Conservation (phyloP, 2,113 vertebrate genomes). For the Labrus mixtus region DNA sequence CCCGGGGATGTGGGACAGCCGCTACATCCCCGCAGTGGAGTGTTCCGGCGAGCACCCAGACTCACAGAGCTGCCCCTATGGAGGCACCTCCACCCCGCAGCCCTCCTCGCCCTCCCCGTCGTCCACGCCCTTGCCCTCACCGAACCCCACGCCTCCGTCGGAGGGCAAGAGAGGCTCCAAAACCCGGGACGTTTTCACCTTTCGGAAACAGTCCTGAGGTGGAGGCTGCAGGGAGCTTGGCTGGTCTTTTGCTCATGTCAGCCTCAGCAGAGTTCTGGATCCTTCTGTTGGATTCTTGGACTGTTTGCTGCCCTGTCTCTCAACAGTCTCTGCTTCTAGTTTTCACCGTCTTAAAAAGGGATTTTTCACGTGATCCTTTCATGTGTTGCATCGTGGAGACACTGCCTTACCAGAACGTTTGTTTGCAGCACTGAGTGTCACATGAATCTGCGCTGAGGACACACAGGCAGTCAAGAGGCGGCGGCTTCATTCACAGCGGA, state of each 20-base stretch:
- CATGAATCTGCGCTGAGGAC: constrained; percentile 31
- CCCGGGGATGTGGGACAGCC: constrained; percentile 98
- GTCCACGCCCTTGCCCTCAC: constrained; percentile 57
- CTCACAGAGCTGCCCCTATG: constrained; percentile 92
- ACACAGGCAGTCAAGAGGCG: constrained; percentile 33
- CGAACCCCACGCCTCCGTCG: constrained; percentile 69
- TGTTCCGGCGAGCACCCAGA: constrained; percentile 92
- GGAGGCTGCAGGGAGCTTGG: constrained; percentile 11
- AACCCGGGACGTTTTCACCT: constrained; percentile 89
- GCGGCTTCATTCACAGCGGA: constrained; percentile 51
- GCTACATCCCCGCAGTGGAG: constrained; percentile 94
- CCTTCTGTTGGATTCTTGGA: constrained; percentile 26
- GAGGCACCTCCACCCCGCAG: constrained; percentile 87
- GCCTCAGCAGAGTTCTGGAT: constrained; percentile 26
- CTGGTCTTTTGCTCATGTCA: constrained; percentile 26
- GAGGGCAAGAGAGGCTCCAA: constrained; percentile 85
- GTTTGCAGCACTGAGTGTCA: constrained; percentile 38
- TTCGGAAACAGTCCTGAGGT: constrained; percentile 89
- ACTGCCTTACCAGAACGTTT: constrained; percentile 69
- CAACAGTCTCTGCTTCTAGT: constrained; percentile 13
- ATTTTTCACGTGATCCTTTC: constrained; percentile 48
- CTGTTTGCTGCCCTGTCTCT: constrained; percentile 16
- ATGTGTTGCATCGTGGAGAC: constrained; percentile 62
- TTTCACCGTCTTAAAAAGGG: constrained; percentile 34
- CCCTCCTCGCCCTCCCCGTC: constrained; percentile 79